These are phyloP conservation scores for Drosophila borealis DNA, from an alignment of 2,888 invertebrate genomes.

Conservation along the genomic window DNA sequence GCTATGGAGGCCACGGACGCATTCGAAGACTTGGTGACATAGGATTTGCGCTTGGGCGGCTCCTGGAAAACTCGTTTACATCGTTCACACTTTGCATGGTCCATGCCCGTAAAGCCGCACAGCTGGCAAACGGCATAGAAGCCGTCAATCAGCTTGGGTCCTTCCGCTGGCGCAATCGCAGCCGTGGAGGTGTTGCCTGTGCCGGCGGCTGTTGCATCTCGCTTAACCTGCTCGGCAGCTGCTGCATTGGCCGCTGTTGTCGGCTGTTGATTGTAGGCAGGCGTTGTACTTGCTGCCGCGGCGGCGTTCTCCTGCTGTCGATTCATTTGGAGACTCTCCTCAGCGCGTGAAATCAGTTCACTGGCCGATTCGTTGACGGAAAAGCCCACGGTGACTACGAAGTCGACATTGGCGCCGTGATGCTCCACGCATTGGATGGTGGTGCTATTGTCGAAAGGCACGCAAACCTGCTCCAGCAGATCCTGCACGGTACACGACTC, in stretches of 20 bases:
- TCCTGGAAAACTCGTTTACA: conserved; percentile 90
- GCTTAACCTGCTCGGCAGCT: conserved; percentile 47
- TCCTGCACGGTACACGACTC: conserved; percentile 93
- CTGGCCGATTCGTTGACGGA: conserved; percentile 84
- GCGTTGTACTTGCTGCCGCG: conserved; percentile 31
- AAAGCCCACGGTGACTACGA: conserved; percentile 90
- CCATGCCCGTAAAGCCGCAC: conserved; percentile 92
- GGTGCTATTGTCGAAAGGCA: conserved; percentile 89
- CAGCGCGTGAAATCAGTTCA: conserved; percentile 84
- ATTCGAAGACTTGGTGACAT: conserved; percentile 65
- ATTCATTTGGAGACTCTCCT: conserved; percentile 83
- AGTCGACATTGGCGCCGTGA: conserved; percentile 91
- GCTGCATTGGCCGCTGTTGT: conserved; percentile 35
- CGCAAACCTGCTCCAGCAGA: conserved; percentile 91
- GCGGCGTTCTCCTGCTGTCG: conserved; percentile 78
- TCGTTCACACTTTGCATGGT: conserved; percentile 91
- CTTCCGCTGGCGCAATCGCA: conserved; percentile 82
- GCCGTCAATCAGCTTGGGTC: conserved; percentile 89
- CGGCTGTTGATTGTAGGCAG: conserved; percentile 39
- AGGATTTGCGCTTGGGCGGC: conserved; percentile 87
- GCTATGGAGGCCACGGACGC: conserved; percentile 35
- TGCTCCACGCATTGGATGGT: conserved; percentile 91
- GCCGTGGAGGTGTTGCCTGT: conserved; percentile 67
- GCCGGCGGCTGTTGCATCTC: conserved; percentile 28
- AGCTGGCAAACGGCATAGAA: conserved; percentile 91